Base-by-base conservation (phyloP, 2,113 vertebrate species). In the Acrocephalus arundinaceus region DNA sequence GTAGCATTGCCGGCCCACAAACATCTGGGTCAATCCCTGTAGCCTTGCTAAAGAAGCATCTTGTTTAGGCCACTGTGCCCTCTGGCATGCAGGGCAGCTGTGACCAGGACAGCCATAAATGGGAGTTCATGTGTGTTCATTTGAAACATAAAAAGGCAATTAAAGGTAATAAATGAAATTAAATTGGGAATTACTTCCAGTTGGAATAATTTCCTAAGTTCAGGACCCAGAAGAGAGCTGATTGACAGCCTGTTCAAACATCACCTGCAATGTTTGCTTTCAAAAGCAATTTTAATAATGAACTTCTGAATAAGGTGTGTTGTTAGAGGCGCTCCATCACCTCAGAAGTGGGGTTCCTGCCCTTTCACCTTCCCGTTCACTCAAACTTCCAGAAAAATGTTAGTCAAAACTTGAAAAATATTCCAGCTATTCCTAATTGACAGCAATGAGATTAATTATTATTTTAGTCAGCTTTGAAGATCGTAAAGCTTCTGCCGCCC, bases 1-100 rank as follows among this genome's bases (percentile, higher is more conserved):
- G 0, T 35, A 5, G 46, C 6, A 4, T 13, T 16, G 1, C 20
- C 4, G 3, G n/a, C 70, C 49, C 23, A 57, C 23, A 10, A 33
- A 62, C 25, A 35, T 8, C 35, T 57, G 35, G 31, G 19, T 37
- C 65, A 45, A 15, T 63, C 27, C 51, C 72, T 77, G 11, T 3
- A 31, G 31, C 22, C 33, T 84, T 80, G 58, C 55, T 23, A 49
- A 41, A 41, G 58, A 35, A 61, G 10, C 5, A 7, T 51, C 72
- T 51, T 67, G 35, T 31, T 76, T 51, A 27, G 70, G 30, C 24
- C 30, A 4, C 43, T 8, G 0, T n/a, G 31, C 19, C 70, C 18
- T 46, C 35, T 15, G 16, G 31, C 15, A 12, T 11, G 13, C 11
- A n/a, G 30, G 18, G 45, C 63, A 52, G 35, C 51, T 43, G 9